Evolutionary conservation across 2,113 vertebrate genomes (phyloP).

Genomic region (Microtus montanus): DNA sequence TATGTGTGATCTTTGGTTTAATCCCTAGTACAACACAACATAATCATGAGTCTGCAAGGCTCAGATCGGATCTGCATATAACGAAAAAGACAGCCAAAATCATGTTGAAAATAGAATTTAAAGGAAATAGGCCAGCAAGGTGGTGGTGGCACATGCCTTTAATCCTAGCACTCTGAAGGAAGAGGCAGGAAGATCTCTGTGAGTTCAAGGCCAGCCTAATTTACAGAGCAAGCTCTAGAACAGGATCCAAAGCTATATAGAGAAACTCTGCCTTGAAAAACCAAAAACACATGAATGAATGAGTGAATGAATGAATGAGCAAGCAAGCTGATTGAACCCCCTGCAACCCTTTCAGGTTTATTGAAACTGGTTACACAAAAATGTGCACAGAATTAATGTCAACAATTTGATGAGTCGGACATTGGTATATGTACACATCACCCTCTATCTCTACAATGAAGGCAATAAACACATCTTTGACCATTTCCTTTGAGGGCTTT

Average conservation of each 20-base stretch:
- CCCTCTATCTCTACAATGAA: neutral
- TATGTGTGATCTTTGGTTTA: too few relatives aligned
- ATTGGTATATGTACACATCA: neutral
- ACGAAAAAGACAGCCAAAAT: neutral
- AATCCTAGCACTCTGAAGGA: too few relatives aligned
- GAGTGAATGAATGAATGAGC: too few relatives aligned
- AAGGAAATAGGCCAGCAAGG: neutral
- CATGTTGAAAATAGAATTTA: neutral
- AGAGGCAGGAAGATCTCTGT: too few relatives aligned
- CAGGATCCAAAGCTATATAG: too few relatives aligned
- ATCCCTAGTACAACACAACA: too few relatives aligned
- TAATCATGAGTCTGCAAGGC: neutral
- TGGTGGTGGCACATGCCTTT: too few relatives aligned
- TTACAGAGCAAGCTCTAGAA: too few relatives aligned
- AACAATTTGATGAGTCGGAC: neutral
- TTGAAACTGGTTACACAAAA: neutral
- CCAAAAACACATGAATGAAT: too few relatives aligned
- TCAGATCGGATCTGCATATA: neutral
- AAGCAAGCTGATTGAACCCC: neutral
- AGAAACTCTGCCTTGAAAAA: too few relatives aligned
- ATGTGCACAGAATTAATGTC: neutral
- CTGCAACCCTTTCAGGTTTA: neutral
- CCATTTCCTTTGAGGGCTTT: neutral
- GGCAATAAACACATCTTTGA: neutral
- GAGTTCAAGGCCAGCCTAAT: too few relatives aligned